These are phyloP conservation scores for Sisyra terminalis DNA, from an alignment of 2,888 invertebrate genomes.

Conservation along the genomic window DNA sequence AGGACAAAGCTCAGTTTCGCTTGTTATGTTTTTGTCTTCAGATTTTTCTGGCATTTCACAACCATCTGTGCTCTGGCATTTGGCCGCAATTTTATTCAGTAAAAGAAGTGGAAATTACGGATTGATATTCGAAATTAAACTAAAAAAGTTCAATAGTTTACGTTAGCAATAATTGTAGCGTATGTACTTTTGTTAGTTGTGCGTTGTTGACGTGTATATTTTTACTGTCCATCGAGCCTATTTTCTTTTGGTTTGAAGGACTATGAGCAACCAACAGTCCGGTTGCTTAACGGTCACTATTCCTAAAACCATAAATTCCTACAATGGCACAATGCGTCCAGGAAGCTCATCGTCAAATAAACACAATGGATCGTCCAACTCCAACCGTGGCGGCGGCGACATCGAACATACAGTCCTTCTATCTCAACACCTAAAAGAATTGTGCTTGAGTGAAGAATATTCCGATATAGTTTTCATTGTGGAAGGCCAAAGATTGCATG, in stretches of 20 bases:
- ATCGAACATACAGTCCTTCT: slow-evolving; percentile 54
- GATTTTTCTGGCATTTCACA: too few relatives aligned
- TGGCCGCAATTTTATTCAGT: too few relatives aligned
- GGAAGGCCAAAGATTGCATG: slow-evolving; percentile 51
- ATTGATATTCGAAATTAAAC: too few relatives aligned
- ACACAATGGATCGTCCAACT: slow-evolving; percentile 15
- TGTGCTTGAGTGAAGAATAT: slow-evolving; percentile 77
- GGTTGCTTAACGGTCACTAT: slow-evolving; percentile 3
- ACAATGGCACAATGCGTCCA: slow-evolving; percentile 1
- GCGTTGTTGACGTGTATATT: too few relatives aligned
- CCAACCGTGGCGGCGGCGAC: slow-evolving; percentile 36
- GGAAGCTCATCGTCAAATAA: slow-evolving; percentile 7
- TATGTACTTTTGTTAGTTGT: too few relatives aligned
- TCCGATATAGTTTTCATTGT: slow-evolving; percentile 82
- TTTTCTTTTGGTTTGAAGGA: background rate
- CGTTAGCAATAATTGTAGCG: too few relatives aligned
- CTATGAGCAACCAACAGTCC: slow-evolving; percentile 8
- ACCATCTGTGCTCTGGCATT: too few relatives aligned
- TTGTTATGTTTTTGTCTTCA: too few relatives aligned
- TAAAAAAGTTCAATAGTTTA: too few relatives aligned
- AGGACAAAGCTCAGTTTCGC: too few relatives aligned
- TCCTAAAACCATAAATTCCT: background rate
- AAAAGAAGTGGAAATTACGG: too few relatives aligned
- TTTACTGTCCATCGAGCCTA: too few relatives aligned
- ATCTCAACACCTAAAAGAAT: slow-evolving; percentile 70